Evolutionary conservation across 2,888 invertebrate genomes (phyloP), one percentile per base, ranked within the genome.

Genomic region (Notodonta dromedarius): DNA sequence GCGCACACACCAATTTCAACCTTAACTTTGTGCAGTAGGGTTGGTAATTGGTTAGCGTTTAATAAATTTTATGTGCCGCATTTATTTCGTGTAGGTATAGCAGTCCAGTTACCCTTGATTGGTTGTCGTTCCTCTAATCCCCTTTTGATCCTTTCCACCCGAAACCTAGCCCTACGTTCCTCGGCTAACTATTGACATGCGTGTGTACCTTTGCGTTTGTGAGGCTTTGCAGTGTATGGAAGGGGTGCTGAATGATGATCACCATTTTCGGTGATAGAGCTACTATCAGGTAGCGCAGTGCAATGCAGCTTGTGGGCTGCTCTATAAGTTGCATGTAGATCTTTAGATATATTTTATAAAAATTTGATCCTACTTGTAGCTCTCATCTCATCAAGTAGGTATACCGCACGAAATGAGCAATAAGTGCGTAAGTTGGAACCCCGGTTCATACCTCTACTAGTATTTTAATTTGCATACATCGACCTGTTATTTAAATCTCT

Each of bases 61-160:
- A 83, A 86, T 82, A 86, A 89, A 90, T 93, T 93, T 92, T 92
- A 92, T 91, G 91, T 89, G 89, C 85, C 89, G 90, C 91, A 93
- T 93, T 93, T 93, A 93, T 93, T 91, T 93, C 87, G 87, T 87
- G 92, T 93, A 93, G 93, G 91, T 93, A 93, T 91, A 93, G 83
- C 90, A 90, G 94, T 94, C 94, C 94, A 93, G 94, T 94, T 94
- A 94, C 93, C 93, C 95, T 95, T 95, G 95, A 95, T 95, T 95
- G 95, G 95, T 95, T 95, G 95, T 94, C 94, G 95, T 94, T 95
- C 93, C 92, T 94, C 94, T 95, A 95, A 95, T 95, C 95, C 95
- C 94, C 91, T 94, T 95, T 94, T 95, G 94, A 95, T 95, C 95
- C 95, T 92, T 94, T 94, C 94, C 94, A 94, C 94, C 94, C 90